Evolutionary conservation across 2,888 invertebrate genomes (phyloP).

Genomic region (Patella depressa): DNA sequence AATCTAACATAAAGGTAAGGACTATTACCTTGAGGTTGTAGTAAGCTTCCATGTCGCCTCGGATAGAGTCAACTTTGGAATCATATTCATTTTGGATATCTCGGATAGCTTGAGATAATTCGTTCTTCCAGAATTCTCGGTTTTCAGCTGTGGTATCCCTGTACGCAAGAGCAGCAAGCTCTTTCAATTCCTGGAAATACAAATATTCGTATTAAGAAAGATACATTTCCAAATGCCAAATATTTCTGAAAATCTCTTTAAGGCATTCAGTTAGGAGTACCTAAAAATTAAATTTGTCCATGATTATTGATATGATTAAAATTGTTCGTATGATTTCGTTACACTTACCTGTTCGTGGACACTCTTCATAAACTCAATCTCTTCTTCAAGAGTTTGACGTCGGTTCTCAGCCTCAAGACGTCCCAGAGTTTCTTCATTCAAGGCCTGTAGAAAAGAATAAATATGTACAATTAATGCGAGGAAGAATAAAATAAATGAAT

Average conservation of each 20-base stretch:
- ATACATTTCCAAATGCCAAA: not conserved
- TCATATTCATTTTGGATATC: constrained; percentile 75
- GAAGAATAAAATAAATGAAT: no score
- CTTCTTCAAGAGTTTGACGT: constrained; percentile 73
- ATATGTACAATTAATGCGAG: no score
- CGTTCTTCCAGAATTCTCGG: constrained; percentile 75
- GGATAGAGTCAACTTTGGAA: constrained; percentile 70
- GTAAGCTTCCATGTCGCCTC: constrained; percentile 73
- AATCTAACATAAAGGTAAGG: no score
- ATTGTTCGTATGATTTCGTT: not conserved
- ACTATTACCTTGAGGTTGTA: constrained; percentile 73
- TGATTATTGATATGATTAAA: no score
- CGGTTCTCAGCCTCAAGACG: constrained; percentile 74
- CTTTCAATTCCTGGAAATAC: constrained; percentile 72
- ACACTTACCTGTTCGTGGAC: constrained; percentile 72
- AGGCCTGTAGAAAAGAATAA: constrained; percentile 64
- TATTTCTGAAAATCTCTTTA: not conserved
- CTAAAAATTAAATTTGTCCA: no score
- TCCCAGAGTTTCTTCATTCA: constrained; percentile 73
- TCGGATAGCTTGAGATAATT: constrained; percentile 73
- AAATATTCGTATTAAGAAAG: not conserved
- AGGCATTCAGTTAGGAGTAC: no score
- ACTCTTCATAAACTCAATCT: constrained; percentile 73
- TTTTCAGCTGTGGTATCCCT: constrained; percentile 74
- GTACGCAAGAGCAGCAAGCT: constrained; percentile 73